Percentiles rank a stretch among this genome's conserved stretches.
Evolutionary conservation across 2,888 invertebrate species (phyloP).

Genomic region (Nemurella pictetii): DNA sequence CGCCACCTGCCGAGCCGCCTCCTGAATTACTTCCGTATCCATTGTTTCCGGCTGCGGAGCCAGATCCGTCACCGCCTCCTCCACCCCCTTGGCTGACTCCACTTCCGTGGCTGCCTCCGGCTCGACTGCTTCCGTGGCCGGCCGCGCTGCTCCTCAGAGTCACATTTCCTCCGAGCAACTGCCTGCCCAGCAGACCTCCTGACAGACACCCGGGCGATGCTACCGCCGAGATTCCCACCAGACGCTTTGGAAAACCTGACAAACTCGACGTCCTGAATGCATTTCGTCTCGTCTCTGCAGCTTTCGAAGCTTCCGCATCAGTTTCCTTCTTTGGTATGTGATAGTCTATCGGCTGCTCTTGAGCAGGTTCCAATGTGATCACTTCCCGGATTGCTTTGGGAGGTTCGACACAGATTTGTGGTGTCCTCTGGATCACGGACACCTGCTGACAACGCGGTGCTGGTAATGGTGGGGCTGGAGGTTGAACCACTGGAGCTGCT

Average conservation of each 20-base stretch:
- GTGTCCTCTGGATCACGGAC: constrained; percentile 83
- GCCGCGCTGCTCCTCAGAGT: constrained; percentile 49
- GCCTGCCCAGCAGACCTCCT: constrained; percentile 26
- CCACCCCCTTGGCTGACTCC: constrained; percentile 52
- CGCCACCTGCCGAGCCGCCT: constrained; percentile 56
- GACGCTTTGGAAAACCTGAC: constrained; percentile 45
- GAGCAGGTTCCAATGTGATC: constrained; percentile 64
- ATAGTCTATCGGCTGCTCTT: constrained; percentile 88
- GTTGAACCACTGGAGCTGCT: constrained; percentile 34
- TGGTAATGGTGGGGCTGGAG: constrained; percentile 34
- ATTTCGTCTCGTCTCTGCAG: constrained; percentile 12
- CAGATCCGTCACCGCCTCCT: constrained; percentile 41
- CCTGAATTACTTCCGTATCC: constrained; percentile 55
- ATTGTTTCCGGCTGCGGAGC: constrained; percentile 51
- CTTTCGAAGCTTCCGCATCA: constrained; percentile 38
- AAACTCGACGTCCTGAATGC: constrained; percentile 45
- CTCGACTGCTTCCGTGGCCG: constrained; percentile 54
- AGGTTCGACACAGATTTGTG: constrained; percentile 49
- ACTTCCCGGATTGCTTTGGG: constrained; percentile 51
- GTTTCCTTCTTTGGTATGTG: constrained; percentile 74
- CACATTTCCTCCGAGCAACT: constrained; percentile 24
- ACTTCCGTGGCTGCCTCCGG: constrained; percentile 53
- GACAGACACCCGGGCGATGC: background rate
- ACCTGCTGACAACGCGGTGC: constrained; percentile 56
- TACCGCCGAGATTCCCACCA: constrained; percentile 42